Evolutionary conservation across 2,113 vertebrate species (phyloP).

Genomic region (Xiphophorus hellerii): DNA sequence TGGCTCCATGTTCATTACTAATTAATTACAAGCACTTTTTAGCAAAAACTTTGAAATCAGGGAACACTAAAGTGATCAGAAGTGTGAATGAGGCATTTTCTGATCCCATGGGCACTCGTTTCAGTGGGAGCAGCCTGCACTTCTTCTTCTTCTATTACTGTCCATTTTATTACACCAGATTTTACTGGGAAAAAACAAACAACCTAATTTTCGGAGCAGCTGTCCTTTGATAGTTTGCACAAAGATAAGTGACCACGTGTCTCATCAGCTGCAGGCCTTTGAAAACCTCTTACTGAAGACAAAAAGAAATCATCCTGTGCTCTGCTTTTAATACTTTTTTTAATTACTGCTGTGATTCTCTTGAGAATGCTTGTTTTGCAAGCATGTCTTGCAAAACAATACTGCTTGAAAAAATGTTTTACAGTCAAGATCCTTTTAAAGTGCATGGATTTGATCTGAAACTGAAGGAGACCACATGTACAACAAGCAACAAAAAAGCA

Average conservation of each 20-base stretch:
- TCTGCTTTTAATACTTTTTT: slow-evolving; percentile 12
- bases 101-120: too few relatives aligned
- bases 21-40: too few relatives aligned
- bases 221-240: slow-evolving; percentile 20
- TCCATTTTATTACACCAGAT: not conserved
- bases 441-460: too few relatives aligned
- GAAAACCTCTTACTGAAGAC: slow-evolving; percentile 19
- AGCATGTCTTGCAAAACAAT: slow-evolving; percentile 24
- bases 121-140: too few relatives aligned
- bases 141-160: not conserved
- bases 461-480: slow-evolving; percentile 15
- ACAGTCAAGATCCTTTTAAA: slow-evolving; percentile 9
- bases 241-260: not conserved
- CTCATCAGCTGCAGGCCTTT: slow-evolving; percentile 18
- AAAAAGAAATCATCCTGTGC: slow-evolving; percentile 15
- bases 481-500: slow-evolving; percentile 18
- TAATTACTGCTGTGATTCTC: not conserved
- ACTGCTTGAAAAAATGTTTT: slow-evolving; percentile 14
- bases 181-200: too few relatives aligned
- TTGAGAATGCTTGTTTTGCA: too few relatives aligned
- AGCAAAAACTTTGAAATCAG: too few relatives aligned
- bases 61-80: too few relatives aligned
- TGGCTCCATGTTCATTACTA: too few relatives aligned
- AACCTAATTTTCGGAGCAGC: slow-evolving; percentile 1
- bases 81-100: too few relatives aligned